These are phyloP conservation scores for Lagopus leucura DNA, from an alignment of 2,113 vertebrate species.

Conservation along the genomic window DNA sequence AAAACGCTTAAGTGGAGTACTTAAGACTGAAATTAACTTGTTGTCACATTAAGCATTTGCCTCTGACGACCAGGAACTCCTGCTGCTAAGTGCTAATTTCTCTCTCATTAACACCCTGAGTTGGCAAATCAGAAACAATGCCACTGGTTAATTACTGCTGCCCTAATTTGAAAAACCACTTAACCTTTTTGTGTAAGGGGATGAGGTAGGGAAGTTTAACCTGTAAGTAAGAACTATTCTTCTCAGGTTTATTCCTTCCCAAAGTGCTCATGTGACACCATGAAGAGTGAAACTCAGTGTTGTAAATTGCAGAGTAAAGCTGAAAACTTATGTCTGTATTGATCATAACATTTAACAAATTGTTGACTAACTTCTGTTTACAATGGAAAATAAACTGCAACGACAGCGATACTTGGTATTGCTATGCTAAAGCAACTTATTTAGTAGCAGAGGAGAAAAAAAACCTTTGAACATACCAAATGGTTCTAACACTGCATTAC, in stretches of 20 bases:
- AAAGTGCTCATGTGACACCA: background rate
- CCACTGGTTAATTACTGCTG: conserved; percentile 70
- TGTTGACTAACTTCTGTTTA: background rate
- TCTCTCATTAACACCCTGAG: conserved; percentile 68
- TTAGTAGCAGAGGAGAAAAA: background rate
- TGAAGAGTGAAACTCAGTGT: background rate
- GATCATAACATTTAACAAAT: background rate
- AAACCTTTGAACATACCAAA: background rate
- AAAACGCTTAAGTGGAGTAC: conserved; percentile 60
- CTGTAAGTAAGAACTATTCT: conserved; percentile 23
- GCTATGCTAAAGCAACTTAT: background rate
- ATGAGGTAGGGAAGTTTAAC: conserved; percentile 34
- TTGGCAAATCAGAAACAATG: conserved; percentile 73
- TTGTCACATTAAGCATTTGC: conserved; percentile 69
- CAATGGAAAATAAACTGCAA: background rate
- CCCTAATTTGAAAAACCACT: conserved; percentile 72
- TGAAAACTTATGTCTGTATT: conserved; percentile 11
- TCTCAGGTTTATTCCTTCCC: background rate
- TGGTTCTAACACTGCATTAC: background rate
- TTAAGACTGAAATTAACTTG: conserved; percentile 69
- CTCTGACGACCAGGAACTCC: conserved; percentile 64
- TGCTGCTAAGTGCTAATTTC: conserved; percentile 74
- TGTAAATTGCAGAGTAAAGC: background rate
- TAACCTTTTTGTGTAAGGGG: conserved; percentile 59
- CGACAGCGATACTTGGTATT: background rate